A percentile compares a stretch with the other conserved stretches of the same genome.
Evolutionary conservation across 1,140 invertebrate species (phyloP).

Genomic region (Cryptotermes secundus): DNA sequence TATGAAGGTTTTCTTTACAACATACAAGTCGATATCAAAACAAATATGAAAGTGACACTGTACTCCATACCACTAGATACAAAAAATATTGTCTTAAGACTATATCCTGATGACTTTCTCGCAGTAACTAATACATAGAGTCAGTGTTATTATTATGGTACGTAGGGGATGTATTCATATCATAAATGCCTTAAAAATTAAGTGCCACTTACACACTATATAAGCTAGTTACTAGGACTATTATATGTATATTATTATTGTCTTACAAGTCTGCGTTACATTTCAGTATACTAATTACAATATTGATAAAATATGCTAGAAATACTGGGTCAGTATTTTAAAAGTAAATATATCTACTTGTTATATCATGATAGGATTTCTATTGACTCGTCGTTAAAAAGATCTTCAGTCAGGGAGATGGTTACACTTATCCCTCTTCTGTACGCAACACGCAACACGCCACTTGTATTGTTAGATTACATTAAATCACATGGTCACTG

Average conservation of each 20-base stretch:
- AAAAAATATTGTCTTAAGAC: background rate
- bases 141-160: background rate
- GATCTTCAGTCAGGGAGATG: background rate
- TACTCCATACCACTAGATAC: background rate
- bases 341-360: background rate
- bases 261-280: background rate
- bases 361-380: background rate
- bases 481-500: no score
- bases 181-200: background rate
- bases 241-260: background rate
- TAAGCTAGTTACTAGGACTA: background rate
- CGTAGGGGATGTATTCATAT: background rate
- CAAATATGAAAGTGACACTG: background rate
- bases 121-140: background rate
- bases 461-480: no score
- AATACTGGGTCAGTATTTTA: background rate
- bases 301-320: background rate
- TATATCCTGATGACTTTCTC: background rate
- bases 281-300: background rate
- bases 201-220: background rate
- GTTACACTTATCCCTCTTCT: background rate
- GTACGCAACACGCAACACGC: no score
- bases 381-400: background rate
- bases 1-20: background rate
- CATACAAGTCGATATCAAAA: background rate